Conservation (phyloP, 1,140 invertebrate species). For the Neodiprion fabricii region DNA sequence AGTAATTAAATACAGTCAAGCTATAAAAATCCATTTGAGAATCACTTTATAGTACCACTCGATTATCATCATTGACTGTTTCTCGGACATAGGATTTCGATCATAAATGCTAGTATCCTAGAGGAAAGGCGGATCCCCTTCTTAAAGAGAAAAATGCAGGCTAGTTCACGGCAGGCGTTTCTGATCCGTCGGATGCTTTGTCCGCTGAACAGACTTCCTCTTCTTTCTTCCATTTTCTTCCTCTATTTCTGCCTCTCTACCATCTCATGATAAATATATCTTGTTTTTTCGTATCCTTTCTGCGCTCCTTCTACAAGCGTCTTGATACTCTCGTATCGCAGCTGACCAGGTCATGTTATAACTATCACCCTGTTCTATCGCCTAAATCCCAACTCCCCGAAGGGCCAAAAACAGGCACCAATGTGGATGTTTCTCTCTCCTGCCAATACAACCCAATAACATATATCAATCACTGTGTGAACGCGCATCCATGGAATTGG, state of each 20-base stretch:
- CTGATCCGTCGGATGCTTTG: not conserved
- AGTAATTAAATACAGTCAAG: no score
- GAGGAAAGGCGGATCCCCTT: no score
- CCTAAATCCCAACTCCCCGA: not conserved
- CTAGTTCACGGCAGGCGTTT: not conserved
- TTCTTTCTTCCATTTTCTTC: not conserved
- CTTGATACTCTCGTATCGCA: not conserved
- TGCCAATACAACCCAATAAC: not conserved
- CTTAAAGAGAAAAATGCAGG: no score
- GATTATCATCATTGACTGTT: no score
- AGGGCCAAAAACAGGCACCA: not conserved
- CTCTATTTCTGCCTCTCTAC: slow-evolving; percentile 1
- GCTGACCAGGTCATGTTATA: not conserved
- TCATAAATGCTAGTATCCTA: no score
- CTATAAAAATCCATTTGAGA: no score
- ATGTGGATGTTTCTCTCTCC: not conserved
- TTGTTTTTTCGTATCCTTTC: not conserved
- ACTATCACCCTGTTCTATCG: not conserved
- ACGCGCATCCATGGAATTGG: not conserved
- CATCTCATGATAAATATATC: not conserved
- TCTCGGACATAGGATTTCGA: no score
- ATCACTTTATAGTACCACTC: no score
- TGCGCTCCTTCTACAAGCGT: not conserved
- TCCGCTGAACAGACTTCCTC: not conserved
- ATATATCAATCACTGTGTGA: not conserved